These are phyloP conservation scores for Muscicapa comitata DNA, from an alignment of 2,797 vertebrate genomes.

Conservation along the genomic window DNA sequence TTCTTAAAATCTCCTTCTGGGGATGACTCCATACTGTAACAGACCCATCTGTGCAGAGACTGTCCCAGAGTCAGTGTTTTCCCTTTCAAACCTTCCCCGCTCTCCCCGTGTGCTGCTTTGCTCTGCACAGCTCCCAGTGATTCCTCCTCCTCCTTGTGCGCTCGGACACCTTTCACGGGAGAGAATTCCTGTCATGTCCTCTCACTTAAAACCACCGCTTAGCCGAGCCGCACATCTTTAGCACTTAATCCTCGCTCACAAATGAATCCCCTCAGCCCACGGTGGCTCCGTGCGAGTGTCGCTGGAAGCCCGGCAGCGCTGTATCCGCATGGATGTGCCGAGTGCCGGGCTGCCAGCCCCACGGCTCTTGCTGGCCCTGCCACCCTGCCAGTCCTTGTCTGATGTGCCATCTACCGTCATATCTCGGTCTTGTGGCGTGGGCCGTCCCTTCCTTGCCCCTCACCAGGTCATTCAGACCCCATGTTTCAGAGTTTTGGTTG, in stretches of 20 bases:
- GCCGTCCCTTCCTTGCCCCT: rapidly evolving
- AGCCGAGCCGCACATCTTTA: conserved; percentile 30
- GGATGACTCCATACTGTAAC: background rate
- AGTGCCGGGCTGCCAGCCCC: background rate
- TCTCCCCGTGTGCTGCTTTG: rapidly evolving
- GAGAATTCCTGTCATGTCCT: background rate
- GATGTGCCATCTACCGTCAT: background rate
- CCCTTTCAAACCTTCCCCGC: background rate
- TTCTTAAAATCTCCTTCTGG: background rate
- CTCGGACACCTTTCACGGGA: background rate
- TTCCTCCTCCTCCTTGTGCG: background rate
- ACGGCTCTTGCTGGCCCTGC: background rate
- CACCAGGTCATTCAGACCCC: background rate
- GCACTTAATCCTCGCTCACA: conserved; percentile 40
- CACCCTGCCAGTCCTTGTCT: background rate
- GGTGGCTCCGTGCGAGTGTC: background rate
- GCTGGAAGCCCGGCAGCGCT: background rate
- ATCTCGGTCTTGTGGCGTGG: rapidly evolving
- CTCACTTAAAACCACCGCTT: background rate
- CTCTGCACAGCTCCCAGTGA: background rate
- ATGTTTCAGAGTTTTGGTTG: background rate
- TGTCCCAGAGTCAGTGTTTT: background rate
- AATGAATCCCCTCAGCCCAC: background rate
- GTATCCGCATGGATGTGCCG: background rate
- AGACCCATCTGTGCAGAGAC: background rate